Evolutionary conservation across 2,797 vertebrate species (phyloP).

Genomic region (Acanthornis magna): DNA sequence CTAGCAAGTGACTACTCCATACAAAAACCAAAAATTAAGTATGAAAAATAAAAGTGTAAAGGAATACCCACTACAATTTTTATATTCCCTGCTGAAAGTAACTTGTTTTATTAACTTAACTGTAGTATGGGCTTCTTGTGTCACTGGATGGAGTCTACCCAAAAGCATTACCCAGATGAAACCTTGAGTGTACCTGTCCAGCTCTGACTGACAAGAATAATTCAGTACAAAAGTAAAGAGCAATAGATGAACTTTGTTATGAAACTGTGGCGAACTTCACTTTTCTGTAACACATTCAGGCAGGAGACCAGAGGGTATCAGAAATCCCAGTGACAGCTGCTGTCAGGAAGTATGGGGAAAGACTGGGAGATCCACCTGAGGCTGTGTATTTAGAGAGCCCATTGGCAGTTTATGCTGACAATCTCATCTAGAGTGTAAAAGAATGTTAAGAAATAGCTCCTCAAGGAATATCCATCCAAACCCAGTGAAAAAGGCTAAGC

Average conservation of each 20-base stretch:
- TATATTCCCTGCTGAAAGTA: neutral
- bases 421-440: neutral
- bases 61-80: neutral
- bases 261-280: neutral
- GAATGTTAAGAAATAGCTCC: neutral
- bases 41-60: neutral
- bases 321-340: neutral
- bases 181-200: neutral
- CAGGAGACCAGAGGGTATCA: neutral
- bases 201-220: neutral
- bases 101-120: neutral
- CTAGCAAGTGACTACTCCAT: neutral
- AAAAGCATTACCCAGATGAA: neutral
- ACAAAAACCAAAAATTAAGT: neutral
- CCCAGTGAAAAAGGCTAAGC: neutral
- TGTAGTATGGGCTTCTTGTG: neutral
- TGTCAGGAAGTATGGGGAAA: neutral
- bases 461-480: neutral
- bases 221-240: neutral
- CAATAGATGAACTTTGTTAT: neutral
- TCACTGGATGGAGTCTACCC: neutral
- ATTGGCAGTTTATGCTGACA: neutral
- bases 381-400: neutral
- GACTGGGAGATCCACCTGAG: neutral
- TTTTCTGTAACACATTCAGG: neutral